These are phyloP conservation scores for Indicator indicator DNA, from an alignment of 2,113 vertebrate genomes.

Conservation along the genomic window DNA sequence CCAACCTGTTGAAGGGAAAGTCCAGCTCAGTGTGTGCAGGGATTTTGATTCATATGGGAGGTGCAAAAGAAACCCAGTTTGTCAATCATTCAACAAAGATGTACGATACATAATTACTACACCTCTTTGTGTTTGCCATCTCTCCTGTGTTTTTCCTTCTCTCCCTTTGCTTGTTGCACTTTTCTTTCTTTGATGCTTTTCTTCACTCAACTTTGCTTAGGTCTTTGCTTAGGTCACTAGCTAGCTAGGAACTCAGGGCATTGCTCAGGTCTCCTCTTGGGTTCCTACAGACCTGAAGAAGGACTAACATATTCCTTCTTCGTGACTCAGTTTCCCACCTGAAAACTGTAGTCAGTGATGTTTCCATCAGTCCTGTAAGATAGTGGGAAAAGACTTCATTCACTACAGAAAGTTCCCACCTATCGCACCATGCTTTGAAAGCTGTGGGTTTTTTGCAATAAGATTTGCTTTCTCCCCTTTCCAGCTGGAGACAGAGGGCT, in stretches of 20 bases:
- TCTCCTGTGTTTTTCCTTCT: neutral
- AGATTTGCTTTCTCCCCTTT: neutral
- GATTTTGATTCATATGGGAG: slow-evolving; percentile 23
- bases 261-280: neutral
- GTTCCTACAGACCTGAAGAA: neutral
- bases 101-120: slow-evolving; percentile 21
- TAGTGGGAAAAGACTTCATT: neutral
- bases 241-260: neutral
- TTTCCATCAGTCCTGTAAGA: neutral
- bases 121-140: neutral
- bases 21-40: slow-evolving; percentile 47
- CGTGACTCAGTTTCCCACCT: neutral
- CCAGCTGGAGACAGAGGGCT: slow-evolving; percentile 56
- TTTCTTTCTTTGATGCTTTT: neutral
- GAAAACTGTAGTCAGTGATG: neutral
- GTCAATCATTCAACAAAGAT: slow-evolving; percentile 39
- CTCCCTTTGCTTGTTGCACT: neutral
- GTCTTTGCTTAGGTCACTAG: neutral
- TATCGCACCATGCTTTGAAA: neutral
- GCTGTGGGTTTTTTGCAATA: neutral
- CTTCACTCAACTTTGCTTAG: neutral
- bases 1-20: slow-evolving; percentile 59
- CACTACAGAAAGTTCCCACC: neutral
- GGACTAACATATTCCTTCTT: neutral
- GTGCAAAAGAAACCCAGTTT: slow-evolving; percentile 51